phyloP scores from a whole-genome alignment of 2,888 invertebrate genomes.

The Leptarthrus brevirostris region DNA sequence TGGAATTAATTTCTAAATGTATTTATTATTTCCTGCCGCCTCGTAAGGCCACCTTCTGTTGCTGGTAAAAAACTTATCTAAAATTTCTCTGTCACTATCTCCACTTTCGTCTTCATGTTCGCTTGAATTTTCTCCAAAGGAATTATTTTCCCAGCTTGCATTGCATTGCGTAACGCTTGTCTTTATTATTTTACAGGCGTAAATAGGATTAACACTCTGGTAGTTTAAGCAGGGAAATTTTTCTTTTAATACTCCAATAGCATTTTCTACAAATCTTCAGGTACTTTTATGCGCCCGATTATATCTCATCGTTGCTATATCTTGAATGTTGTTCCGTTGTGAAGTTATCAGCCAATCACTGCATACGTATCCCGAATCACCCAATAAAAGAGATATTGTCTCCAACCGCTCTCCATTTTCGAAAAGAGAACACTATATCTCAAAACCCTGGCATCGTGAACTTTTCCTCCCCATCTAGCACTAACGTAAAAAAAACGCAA shows the following conservation, averaged over 20 bases:
- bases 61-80: too few species aligned
- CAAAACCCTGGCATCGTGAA: neutral
- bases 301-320: neutral
- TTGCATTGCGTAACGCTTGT: too few species aligned
- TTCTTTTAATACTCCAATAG: neutral
- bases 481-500: neutral
- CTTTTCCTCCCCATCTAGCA: neutral
- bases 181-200: too few species aligned
- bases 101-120: too few species aligned
- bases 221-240: too few species aligned
- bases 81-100: neutral
- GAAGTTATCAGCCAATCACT: neutral
- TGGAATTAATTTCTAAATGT: too few species aligned
- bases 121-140: too few species aligned
- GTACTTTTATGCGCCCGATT: neutral
- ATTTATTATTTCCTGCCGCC: too few species aligned
- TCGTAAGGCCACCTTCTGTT: too few species aligned
- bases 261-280: neutral
- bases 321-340: neutral
- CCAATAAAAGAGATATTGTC: neutral
- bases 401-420: neutral
- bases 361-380: too few species aligned
- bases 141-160: too few species aligned
- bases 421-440: neutral
- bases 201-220: too few species aligned